Conservation (phyloP, 1,140 invertebrate genomes). For the Lutraria rhynchaena region DNA sequence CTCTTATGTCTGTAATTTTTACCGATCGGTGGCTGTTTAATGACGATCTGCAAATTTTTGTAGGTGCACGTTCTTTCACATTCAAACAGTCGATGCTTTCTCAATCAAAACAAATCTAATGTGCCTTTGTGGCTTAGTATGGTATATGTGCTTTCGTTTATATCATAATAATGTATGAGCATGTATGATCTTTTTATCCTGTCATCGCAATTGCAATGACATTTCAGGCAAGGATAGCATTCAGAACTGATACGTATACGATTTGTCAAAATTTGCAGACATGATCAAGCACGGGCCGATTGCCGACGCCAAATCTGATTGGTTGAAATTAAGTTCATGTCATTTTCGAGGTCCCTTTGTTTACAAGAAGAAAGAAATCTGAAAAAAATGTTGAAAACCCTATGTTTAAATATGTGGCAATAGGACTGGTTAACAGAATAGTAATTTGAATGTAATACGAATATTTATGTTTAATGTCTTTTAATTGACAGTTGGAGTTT, state of each 20-base stretch:
- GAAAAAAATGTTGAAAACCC: not conserved
- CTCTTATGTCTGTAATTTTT: not conserved
- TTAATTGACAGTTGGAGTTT: not conserved
- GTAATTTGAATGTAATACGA: too few relatives aligned
- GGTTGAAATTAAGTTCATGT: conserved; percentile 54
- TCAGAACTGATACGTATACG: not conserved
- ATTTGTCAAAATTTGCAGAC: conserved; percentile 58
- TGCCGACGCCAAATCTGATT: conserved; percentile 64
- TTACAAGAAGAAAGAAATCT: conserved; percentile 37
- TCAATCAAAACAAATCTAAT: too few relatives aligned
- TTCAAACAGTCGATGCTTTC: conserved; percentile 46
- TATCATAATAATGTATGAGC: not conserved
- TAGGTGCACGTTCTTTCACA: conserved; percentile 41
- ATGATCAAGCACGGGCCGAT: conserved; percentile 70
- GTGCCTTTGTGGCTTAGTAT: too few relatives aligned
- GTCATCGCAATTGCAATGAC: too few relatives aligned
- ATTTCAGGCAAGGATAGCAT: too few relatives aligned
- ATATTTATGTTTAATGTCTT: not conserved
- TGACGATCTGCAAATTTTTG: conserved; percentile 50
- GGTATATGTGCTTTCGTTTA: not conserved
- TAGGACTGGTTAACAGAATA: too few relatives aligned
- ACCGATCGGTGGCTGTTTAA: conserved; percentile 26
- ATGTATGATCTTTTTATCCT: not conserved
- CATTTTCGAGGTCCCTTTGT: conserved; percentile 53
- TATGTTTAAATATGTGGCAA: not conserved